phyloP scores from a whole-genome alignment of 2,888 invertebrate species.

The Brenthis hecate region DNA sequence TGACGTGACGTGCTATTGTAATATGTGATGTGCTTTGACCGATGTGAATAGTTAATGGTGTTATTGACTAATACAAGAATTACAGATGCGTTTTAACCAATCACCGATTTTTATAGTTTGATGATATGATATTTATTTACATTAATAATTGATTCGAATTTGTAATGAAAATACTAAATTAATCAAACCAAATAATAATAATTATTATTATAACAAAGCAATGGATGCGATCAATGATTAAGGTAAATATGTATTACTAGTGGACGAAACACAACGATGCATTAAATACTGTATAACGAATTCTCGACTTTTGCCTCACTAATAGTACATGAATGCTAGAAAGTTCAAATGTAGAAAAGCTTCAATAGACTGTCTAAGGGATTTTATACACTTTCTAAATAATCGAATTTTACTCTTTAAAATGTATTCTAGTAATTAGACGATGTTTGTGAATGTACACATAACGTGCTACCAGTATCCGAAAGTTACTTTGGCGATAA shows the following conservation, averaged over 20 bases:
- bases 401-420: conserved; percentile 13
- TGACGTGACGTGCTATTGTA: neutral
- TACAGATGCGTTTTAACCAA: conserved; percentile 6
- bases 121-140: conserved; percentile 14
- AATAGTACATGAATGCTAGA: conserved; percentile 25
- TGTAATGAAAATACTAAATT: neutral
- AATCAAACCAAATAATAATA: neutral
- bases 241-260: conserved; percentile 2
- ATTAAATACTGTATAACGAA: conserved; percentile 7
- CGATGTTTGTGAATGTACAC: conserved; percentile 1
- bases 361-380: conserved; percentile 20
- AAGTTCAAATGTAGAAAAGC: conserved; percentile 26
- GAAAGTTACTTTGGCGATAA: conserved; percentile 28
- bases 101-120: conserved; percentile 6
- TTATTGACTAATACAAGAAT: conserved; percentile 16
- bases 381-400: conserved; percentile 15
- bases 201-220: too few species aligned
- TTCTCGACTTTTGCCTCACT: conserved; percentile 19
- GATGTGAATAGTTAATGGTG: conserved; percentile 16
- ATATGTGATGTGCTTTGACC: neutral
- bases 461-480: conserved; percentile 16
- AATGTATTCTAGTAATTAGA: conserved; percentile 8
- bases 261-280: conserved; percentile 7
- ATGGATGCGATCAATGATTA: conserved; percentile 1
- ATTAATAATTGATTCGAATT: conserved; percentile 3